Base-by-base conservation (phyloP, 2,113 vertebrate species). In the Anhinga rufa region DNA sequence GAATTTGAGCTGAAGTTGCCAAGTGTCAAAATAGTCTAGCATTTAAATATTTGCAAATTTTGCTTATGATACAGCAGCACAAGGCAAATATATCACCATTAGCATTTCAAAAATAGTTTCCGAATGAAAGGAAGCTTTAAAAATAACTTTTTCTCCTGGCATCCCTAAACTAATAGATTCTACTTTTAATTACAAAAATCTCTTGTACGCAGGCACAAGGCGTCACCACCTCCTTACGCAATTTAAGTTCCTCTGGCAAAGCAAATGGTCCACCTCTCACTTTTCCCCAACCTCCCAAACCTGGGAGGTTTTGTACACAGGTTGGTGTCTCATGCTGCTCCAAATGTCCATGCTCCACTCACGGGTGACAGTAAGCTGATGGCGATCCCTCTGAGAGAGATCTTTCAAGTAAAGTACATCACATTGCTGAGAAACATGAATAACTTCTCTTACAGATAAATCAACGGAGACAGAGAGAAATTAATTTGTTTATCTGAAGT, bases 61-160 rank as follows among this genome's bases (percentile, higher is more conserved):
- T 70, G 44, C 75, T 92, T 64, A 86, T 52, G 92, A 86, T 85
- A 88, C n/a, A 93, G 84, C 62, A 91, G 76, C 80, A 69, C 64
- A 84, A 93, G 74, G 70, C 93, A 96, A 93, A 94, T 79, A 81
- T 3, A 58, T 8, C 68, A 64, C 46, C 86, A 94, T 95, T 97
- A 96, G 77, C 93, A 97, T 88, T 96, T 95, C 94, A 96, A 95
- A 96, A 91, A 96, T 94, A 94, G 74, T 52, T 94, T 89, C 75
- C 78, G 74, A 94, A 94, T 91, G 87, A 90, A 96, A 82, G 38
- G 44, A 75, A 90, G 89, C 31, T 92, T 97, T 94, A 94, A 96
- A 97, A 95, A 90, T 84, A 94, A 72, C 70, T 91, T 93, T 61
- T 82, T 82, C 44, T 90, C 57, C 84, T 79, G 70, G 76, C 62